These are phyloP conservation scores for Troides aeacus DNA, from an alignment of 2,888 invertebrate species.

Conservation along the genomic window DNA sequence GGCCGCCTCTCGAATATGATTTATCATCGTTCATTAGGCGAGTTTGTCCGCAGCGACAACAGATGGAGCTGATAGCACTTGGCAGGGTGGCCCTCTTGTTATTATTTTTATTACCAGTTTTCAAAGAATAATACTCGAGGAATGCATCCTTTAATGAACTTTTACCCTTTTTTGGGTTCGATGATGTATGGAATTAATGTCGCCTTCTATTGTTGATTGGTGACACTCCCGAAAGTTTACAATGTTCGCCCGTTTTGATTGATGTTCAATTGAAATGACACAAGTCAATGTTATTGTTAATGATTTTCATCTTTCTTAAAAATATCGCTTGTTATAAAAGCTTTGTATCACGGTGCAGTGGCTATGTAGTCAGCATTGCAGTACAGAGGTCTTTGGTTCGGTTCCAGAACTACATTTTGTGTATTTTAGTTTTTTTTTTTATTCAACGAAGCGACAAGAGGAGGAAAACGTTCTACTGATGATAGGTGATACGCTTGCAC, in stretches of 20 bases:
- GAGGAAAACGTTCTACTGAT: too few species aligned
- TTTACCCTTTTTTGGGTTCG: constrained; percentile 76
- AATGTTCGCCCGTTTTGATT: constrained; percentile 35
- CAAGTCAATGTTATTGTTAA: constrained; percentile 15
- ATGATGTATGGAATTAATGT: constrained; percentile 79
- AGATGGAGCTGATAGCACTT: constrained; percentile 81
- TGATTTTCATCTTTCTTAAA: constrained; percentile 1
- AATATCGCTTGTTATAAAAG: background rate
- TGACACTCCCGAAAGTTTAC: constrained; percentile 67
- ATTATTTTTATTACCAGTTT: constrained; percentile 80
- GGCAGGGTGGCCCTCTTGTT: constrained; percentile 80
- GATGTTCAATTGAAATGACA: constrained; percentile 26
- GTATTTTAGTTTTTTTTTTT: too few species aligned
- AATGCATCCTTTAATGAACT: constrained; percentile 80
- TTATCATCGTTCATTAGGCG: constrained; percentile 81
- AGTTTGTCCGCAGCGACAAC: constrained; percentile 80
- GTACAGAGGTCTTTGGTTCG: too few species aligned
- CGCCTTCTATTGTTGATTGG: constrained; percentile 76
- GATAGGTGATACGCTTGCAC: too few species aligned
- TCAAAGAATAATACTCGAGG: constrained; percentile 79
- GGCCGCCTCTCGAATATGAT: constrained; percentile 80
- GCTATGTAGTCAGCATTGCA: too few species aligned
- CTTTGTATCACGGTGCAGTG: too few species aligned
- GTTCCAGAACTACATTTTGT: too few species aligned
- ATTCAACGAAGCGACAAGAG: too few species aligned